These are phyloP conservation scores for Falcunculus frontatus DNA, from an alignment of 2,113 vertebrate genomes.

Conservation along the genomic window DNA sequence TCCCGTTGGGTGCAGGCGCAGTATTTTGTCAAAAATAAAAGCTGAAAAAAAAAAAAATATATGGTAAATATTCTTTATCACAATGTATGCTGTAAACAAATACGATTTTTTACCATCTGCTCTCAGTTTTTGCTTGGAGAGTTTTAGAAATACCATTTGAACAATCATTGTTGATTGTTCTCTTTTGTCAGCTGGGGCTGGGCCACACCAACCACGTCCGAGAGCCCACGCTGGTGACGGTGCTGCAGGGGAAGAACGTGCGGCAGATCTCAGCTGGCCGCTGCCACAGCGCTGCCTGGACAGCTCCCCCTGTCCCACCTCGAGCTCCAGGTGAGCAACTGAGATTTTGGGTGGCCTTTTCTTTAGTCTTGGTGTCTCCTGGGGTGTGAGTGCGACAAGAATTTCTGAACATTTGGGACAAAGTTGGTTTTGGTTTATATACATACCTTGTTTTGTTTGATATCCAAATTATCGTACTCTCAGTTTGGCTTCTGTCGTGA, in stretches of 20 bases:
- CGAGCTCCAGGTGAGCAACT: constrained; percentile 70
- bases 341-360: too few relatives aligned
- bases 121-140: neutral
- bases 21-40: neutral
- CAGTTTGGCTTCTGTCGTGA: rapidly evolving
- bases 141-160: neutral
- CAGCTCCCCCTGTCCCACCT: constrained; percentile 71
- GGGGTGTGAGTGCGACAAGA: neutral
- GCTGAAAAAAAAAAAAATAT: neutral
- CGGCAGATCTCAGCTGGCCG: constrained; percentile 82
- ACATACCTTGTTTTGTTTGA: neutral
- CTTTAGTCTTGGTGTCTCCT: neutral
- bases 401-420: neutral
- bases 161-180: neutral
- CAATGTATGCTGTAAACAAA: neutral
- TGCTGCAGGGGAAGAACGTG: constrained; percentile 77
- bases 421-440: neutral
- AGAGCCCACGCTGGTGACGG: constrained; percentile 79
- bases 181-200: constrained; percentile 73
- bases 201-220: constrained; percentile 83
- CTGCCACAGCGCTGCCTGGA: constrained; percentile 85
- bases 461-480: neutral
- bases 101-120: neutral
- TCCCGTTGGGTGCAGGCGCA: neutral
- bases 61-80: neutral